Conservation (phyloP, 2,113 vertebrate genomes). For the Noturus placidus region DNA sequence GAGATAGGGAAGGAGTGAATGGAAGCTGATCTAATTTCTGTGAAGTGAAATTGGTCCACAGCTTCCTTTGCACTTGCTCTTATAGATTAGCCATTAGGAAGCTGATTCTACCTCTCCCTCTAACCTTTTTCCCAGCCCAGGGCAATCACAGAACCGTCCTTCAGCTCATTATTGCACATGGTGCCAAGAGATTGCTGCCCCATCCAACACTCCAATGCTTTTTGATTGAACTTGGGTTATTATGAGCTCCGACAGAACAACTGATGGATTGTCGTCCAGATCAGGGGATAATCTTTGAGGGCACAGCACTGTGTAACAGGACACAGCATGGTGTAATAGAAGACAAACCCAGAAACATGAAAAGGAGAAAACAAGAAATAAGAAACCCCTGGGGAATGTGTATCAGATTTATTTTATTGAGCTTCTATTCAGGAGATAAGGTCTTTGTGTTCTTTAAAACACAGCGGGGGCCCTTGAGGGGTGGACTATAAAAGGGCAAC, state of each 20-base stretch:
- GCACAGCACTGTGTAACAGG: not conserved
- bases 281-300: not conserved
- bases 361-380: slow-evolving; percentile 38
- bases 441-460: slow-evolving; percentile 13
- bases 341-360: slow-evolving; percentile 18
- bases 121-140: slow-evolving; percentile 54
- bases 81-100: slow-evolving; percentile 77
- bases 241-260: not conserved
- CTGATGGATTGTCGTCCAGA: slow-evolving; percentile 17
- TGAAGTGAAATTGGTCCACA: slow-evolving; percentile 63
- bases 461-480: not conserved
- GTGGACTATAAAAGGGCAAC: slow-evolving; percentile 10
- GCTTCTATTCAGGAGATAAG: slow-evolving; percentile 27
- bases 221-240: slow-evolving; percentile 24
- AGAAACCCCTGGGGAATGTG: slow-evolving; percentile 25
- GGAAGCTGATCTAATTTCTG: slow-evolving; percentile 67
- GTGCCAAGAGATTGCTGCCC: slow-evolving; percentile 65
- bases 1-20: slow-evolving; percentile 32
- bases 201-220: slow-evolving; percentile 61
- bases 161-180: slow-evolving; percentile 69
- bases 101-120: slow-evolving; percentile 66
- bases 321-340: slow-evolving; percentile 10
- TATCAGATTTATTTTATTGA: slow-evolving; percentile 34
- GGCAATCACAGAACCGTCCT: slow-evolving; percentile 65
- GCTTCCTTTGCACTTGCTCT: slow-evolving; percentile 69